Percentiles rank a stretch among this genome's conserved stretches.
These are phyloP conservation scores for Phataginus tricuspis DNA, from an alignment of 2,797 vertebrate species.

Conservation along the genomic window DNA sequence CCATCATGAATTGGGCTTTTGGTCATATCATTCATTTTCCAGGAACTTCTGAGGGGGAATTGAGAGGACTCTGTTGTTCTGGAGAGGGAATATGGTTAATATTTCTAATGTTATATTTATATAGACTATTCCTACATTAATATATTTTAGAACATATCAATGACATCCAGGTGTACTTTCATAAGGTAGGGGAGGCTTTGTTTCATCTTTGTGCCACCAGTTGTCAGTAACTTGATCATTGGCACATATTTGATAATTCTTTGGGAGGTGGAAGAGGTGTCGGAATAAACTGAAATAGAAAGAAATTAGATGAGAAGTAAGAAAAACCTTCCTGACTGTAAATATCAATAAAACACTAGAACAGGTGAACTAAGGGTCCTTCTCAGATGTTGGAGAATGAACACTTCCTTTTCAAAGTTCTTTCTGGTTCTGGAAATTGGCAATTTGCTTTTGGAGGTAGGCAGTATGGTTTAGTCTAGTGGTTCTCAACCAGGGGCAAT, in stretches of 20 bases:
- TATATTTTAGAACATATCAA: neutral
- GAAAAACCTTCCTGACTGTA: neutral
- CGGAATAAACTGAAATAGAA: conserved; percentile 7
- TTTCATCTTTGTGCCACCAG: neutral
- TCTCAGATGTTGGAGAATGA: neutral
- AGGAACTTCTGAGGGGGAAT: neutral
- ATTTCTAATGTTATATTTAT: neutral
- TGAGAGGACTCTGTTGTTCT: conserved; percentile 13
- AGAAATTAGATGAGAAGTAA: conserved; percentile 21
- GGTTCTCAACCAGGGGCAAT: neutral
- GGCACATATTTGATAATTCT: conserved; percentile 5
- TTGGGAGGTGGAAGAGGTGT: neutral
- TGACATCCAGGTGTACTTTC: neutral
- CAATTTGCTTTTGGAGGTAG: conserved; percentile 6
- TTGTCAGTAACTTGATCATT: neutral
- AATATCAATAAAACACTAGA: neutral
- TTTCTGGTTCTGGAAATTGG: conserved; percentile 29
- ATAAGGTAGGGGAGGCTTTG: neutral
- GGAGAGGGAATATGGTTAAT: neutral
- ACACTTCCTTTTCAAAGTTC: conserved; percentile 11
- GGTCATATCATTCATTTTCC: neutral
- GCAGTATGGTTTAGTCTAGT: neutral
- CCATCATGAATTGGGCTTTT: conserved; percentile 21
- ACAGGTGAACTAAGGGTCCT: neutral
- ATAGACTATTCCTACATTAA: neutral